Conservation (phyloP, 2,113 vertebrate genomes). For the Oncorhynchus mykiss region DNA sequence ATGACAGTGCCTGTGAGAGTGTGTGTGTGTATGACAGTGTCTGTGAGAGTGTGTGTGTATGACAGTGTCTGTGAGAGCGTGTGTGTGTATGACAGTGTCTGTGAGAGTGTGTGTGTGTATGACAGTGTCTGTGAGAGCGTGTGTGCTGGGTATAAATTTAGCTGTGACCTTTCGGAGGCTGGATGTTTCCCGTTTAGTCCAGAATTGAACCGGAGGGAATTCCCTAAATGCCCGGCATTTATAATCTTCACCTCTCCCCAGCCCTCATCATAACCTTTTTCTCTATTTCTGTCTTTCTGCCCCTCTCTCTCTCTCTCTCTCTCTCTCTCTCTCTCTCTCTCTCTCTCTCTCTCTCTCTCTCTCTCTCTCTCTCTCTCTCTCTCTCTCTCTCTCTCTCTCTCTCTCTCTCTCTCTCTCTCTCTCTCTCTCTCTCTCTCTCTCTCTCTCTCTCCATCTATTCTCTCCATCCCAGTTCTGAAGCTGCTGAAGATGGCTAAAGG, state of each 20-base stretch:
- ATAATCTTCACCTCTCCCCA: background rate
- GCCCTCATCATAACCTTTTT: background rate
- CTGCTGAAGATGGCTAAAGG: too few relatives aligned
- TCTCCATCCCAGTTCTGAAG: too few relatives aligned
- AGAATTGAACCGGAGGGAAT: slow-evolving; percentile 51
- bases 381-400: background rate
- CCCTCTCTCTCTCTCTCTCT: background rate
- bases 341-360: background rate
- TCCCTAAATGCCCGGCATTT: slow-evolving; percentile 36
- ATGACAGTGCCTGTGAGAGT: too few relatives aligned
- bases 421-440: background rate
- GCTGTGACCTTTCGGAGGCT: slow-evolving; percentile 54
- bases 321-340: background rate
- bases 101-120: too few relatives aligned
- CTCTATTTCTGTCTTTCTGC: background rate
- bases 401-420: background rate
- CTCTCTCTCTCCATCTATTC: background rate
- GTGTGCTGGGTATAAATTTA: slow-evolving; percentile 34
- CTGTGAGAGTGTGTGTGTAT: too few relatives aligned
- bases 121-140: background rate
- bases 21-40: too few relatives aligned
- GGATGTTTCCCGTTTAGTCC: slow-evolving; percentile 47
- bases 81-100: too few relatives aligned
- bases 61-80: too few relatives aligned
- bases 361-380: background rate